These are phyloP conservation scores for Archocentrus centrarchus DNA, from an alignment of 2,113 vertebrate species.

Conservation along the genomic window DNA sequence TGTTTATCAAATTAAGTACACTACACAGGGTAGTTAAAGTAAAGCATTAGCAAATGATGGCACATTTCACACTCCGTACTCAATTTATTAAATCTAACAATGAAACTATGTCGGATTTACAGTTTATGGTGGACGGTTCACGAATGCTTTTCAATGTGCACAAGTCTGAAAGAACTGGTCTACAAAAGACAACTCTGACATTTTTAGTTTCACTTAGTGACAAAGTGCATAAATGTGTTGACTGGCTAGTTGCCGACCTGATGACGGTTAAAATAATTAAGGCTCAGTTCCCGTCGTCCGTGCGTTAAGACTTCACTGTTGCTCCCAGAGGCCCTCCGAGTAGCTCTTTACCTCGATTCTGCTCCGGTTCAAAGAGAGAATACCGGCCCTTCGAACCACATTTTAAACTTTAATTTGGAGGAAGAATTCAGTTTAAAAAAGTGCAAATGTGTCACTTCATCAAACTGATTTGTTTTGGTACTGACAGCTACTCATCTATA, in stretches of 20 bases:
- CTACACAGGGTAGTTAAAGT: background rate
- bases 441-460: slow-evolving; percentile 30
- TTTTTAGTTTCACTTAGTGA: background rate
- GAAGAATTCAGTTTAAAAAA: slow-evolving; percentile 21
- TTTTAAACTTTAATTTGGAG: slow-evolving; percentile 4
- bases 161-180: background rate
- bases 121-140: background rate
- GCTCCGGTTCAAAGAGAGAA: slow-evolving; percentile 4
- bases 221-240: background rate
- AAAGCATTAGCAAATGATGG: background rate
- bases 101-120: background rate
- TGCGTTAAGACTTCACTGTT: slow-evolving; percentile 28
- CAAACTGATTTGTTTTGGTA: slow-evolving; percentile 2
- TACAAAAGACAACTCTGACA: background rate
- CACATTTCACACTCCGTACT: background rate
- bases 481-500: slow-evolving; percentile 1
- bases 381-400: background rate
- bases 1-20: background rate
- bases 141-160: background rate
- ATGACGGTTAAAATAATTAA: slow-evolving; percentile 14
- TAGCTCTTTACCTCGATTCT: background rate
- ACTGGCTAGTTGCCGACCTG: slow-evolving; percentile 9
- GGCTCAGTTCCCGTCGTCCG: slow-evolving; percentile 26
- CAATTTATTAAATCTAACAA: background rate
- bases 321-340: background rate